A percentile compares a stretch with the other conserved stretches of the same genome.
These are phyloP conservation scores for Damaliscus lunatus DNA, from an alignment of 2,113 vertebrate species.

Conservation along the genomic window DNA sequence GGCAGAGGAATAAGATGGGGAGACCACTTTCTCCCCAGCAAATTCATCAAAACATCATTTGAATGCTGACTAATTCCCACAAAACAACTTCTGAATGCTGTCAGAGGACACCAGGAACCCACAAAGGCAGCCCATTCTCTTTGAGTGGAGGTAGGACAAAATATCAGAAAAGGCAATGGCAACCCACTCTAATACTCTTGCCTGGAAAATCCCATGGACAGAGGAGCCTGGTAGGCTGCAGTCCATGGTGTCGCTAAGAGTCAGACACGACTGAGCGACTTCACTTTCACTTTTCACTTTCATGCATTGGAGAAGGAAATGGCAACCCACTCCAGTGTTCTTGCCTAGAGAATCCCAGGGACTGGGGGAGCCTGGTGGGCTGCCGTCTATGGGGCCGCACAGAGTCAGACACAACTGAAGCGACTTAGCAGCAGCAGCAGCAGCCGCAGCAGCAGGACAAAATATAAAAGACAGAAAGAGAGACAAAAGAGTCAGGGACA, in stretches of 20 bases:
- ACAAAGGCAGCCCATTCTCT: neutral
- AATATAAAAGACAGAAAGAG: neutral
- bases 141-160: neutral
- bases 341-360: too few species aligned
- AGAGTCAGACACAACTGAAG: too few species aligned
- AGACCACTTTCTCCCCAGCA: neutral
- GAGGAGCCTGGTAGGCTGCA: too few species aligned
- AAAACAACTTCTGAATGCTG: neutral
- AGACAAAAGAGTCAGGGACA: neutral
- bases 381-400: too few species aligned
- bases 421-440: neutral
- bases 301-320: too few species aligned
- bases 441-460: neutral
- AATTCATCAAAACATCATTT: neutral
- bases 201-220: too few species aligned
- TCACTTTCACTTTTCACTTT: too few species aligned
- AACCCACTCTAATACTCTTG: too few species aligned
- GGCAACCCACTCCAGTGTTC: too few species aligned
- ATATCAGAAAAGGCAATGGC: neutral
- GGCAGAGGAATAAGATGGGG: neutral
- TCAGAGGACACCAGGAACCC: neutral
- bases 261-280: accelerated
- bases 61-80: neutral
- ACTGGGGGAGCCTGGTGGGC: too few species aligned
- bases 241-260: too few species aligned